These are phyloP conservation scores for Candoia aspera DNA, from an alignment of 2,113 vertebrate species.

Conservation along the genomic window DNA sequence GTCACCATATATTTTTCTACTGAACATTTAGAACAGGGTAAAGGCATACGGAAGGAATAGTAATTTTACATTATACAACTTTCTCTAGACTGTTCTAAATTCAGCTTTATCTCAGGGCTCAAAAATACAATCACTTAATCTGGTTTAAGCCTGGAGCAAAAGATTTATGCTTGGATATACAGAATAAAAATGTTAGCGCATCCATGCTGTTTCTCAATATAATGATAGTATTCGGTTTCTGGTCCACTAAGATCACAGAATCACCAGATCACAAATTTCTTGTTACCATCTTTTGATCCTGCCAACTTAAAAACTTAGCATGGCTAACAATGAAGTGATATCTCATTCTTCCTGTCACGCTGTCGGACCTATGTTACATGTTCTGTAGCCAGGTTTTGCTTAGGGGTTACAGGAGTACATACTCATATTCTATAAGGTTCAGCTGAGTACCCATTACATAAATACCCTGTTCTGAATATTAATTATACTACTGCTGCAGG, in stretches of 20 bases:
- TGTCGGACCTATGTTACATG: too few relatives aligned
- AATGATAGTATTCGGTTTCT: slow-evolving; percentile 1
- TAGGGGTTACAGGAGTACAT: too few relatives aligned
- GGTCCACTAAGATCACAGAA: not conserved
- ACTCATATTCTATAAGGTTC: too few relatives aligned
- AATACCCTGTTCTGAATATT: too few relatives aligned
- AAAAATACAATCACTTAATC: not conserved
- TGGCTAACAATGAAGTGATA: too few relatives aligned
- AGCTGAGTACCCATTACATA: too few relatives aligned
- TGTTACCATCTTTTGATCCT: slow-evolving; percentile 1
- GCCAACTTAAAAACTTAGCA: not conserved
- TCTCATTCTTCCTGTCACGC: too few relatives aligned
- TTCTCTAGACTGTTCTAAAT: not conserved
- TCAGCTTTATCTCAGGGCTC: not conserved
- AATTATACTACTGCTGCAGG: too few relatives aligned
- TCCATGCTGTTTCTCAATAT: not conserved
- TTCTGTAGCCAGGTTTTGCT: too few relatives aligned
- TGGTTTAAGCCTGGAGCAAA: not conserved
- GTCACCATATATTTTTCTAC: not conserved
- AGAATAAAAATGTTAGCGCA: not conserved
- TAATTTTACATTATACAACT: not conserved
- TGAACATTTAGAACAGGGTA: not conserved
- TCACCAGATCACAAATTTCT: not conserved
- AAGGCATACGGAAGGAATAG: not conserved
- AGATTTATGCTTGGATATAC: not conserved